phyloP scores from a whole-genome alignment of 1,140 invertebrate genomes.

The Bombus confusus region DNA sequence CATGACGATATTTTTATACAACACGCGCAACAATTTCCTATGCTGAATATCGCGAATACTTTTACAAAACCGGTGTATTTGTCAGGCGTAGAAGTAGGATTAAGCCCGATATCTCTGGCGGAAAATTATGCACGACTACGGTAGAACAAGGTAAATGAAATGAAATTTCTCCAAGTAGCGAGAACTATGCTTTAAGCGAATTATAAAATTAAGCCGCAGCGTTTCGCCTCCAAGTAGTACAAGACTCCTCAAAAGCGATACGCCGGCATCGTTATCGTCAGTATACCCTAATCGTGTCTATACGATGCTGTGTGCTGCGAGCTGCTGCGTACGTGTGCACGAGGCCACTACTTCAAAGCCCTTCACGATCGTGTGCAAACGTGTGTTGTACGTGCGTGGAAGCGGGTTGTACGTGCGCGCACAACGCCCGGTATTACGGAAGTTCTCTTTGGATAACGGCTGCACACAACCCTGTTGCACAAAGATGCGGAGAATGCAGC shows the following conservation, averaged over 20 bases:
- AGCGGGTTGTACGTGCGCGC: slow-evolving; percentile 17
- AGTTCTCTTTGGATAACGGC: slow-evolving; percentile 26
- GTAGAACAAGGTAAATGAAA: neutral
- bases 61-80: neutral
- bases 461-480: slow-evolving; percentile 52
- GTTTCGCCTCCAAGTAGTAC: neutral
- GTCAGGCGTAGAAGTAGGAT: neutral
- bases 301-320: neutral
- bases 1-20: too few relatives aligned
- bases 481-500: slow-evolving; percentile 53
- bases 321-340: neutral
- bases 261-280: slow-evolving; percentile 9
- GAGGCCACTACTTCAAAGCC: neutral
- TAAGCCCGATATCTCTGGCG: neutral
- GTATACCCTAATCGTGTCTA: slow-evolving; percentile 31
- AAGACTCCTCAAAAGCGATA: slow-evolving; percentile 7
- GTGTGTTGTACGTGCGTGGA: slow-evolving; percentile 1
- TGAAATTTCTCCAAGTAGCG: neutral
- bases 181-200: neutral
- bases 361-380: neutral
- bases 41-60: neutral
- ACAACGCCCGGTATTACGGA: slow-evolving; percentile 30
- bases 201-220: slow-evolving; percentile 23
- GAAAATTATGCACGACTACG: neutral
- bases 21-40: too few relatives aligned